These are phyloP conservation scores for Coelinius sp. DNA, from an alignment of 2,888 invertebrate species.

Conservation along the genomic window DNA sequence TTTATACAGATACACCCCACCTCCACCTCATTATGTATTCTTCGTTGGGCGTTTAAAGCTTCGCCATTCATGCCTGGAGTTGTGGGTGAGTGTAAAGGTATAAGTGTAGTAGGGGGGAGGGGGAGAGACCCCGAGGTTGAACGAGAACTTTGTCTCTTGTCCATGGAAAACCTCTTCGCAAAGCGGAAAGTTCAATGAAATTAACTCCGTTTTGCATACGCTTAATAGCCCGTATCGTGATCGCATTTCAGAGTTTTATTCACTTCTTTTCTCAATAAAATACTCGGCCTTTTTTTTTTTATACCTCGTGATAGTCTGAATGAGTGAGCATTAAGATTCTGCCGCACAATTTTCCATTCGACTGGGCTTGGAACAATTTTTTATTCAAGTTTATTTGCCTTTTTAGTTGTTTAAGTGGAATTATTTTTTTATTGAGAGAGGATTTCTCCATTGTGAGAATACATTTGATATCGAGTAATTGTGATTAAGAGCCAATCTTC, in stretches of 20 bases:
- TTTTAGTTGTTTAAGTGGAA: neutral
- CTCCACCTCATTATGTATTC: conserved; percentile 54
- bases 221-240: conserved; percentile 58
- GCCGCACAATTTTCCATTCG: neutral
- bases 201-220: conserved; percentile 63
- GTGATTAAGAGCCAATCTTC: conserved; percentile 31
- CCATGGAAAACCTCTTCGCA: conserved; percentile 16
- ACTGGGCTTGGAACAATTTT: neutral
- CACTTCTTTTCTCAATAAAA: neutral
- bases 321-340: neutral
- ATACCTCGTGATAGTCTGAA: neutral
- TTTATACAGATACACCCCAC: neutral
- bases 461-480: conserved; percentile 23
- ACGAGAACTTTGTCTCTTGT: conserved; percentile 29
- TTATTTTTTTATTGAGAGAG: neutral
- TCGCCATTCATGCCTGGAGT: conserved; percentile 54
- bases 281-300: neutral
- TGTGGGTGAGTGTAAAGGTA: no score
- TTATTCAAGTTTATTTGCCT: neutral
- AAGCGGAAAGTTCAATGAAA: conserved; percentile 61
- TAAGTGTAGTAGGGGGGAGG: conserved; percentile 56
- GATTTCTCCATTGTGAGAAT: neutral
- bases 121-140: conserved; percentile 32
- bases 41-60: conserved; percentile 52
- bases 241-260: conserved; percentile 13